Evolutionary conservation across 2,113 vertebrate species (phyloP).

Genomic region (Archocentrus centrarchus): DNA sequence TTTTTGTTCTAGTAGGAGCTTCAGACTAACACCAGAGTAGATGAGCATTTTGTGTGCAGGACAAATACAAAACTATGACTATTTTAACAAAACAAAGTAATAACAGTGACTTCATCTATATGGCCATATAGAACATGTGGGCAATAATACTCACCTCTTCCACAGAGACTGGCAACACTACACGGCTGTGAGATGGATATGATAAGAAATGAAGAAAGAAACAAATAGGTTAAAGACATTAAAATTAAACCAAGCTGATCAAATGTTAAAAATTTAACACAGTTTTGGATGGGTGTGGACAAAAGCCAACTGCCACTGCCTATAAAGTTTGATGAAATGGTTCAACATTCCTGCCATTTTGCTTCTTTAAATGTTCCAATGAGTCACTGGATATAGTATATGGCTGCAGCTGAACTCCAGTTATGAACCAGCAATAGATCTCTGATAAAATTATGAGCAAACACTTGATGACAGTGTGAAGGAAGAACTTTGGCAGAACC

Average conservation of each 20-base stretch:
- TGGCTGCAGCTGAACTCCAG: background rate
- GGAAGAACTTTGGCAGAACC: background rate
- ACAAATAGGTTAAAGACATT: background rate
- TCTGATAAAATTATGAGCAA: background rate
- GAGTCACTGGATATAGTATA: background rate
- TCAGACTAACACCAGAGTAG: background rate
- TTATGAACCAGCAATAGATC: background rate
- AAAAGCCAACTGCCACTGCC: background rate
- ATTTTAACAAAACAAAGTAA: background rate
- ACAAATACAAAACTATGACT: background rate
- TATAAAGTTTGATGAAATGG: background rate
- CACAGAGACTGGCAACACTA: conserved; percentile 95
- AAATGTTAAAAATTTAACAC: background rate
- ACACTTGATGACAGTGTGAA: background rate
- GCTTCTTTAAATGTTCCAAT: background rate
- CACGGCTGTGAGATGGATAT: conserved; percentile 83
- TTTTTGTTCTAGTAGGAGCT: conserved; percentile 5
- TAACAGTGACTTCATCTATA: background rate
- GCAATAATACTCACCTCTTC: conserved; percentile 88
- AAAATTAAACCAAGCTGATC: background rate
- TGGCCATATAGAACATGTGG: background rate
- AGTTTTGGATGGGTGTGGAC: background rate
- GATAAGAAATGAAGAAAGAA: conserved; percentile 14
- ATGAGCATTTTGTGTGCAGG: background rate
- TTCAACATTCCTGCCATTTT: background rate